A percentile compares a stretch with the other conserved stretches of the same genome.
These are phyloP conservation scores for Symphodus melops DNA, from an alignment of 2,113 vertebrate genomes.

Conservation along the genomic window DNA sequence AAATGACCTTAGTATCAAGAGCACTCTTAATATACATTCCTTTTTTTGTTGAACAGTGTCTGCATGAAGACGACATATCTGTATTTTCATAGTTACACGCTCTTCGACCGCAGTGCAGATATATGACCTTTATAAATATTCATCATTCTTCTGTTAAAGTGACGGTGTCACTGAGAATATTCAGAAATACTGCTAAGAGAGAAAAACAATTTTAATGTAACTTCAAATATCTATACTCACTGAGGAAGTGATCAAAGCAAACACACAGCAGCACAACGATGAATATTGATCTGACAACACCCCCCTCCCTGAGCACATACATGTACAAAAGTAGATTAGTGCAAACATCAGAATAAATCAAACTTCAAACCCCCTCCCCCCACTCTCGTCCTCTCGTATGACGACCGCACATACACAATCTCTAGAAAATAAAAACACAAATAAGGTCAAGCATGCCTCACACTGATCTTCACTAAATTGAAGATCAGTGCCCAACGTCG, in stretches of 20 bases:
- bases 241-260: constrained; percentile 25
- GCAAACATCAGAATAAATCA: too few species aligned
- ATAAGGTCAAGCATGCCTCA: too few species aligned
- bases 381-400: too few species aligned
- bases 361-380: too few species aligned
- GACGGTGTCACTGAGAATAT: constrained; percentile 20
- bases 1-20: constrained; percentile 42
- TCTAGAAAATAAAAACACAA: too few species aligned
- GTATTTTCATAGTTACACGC: constrained; percentile 49
- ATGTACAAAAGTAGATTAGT: too few species aligned
- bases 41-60: constrained; percentile 41
- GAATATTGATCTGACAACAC: constrained; percentile 19
- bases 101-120: constrained; percentile 42
- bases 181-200: not conserved
- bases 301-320: too few species aligned
- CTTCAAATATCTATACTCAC: constrained; percentile 7
- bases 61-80: constrained; percentile 38
- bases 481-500: too few species aligned
- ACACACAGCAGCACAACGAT: not conserved
- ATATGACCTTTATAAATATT: constrained; percentile 69
- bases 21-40: constrained; percentile 48
- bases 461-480: too few species aligned
- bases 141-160: constrained; percentile 8
- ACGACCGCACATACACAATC: too few species aligned
- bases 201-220: not conserved